Base-by-base conservation (phyloP, 2,888 invertebrate genomes). In the Andrena flavipes region DNA sequence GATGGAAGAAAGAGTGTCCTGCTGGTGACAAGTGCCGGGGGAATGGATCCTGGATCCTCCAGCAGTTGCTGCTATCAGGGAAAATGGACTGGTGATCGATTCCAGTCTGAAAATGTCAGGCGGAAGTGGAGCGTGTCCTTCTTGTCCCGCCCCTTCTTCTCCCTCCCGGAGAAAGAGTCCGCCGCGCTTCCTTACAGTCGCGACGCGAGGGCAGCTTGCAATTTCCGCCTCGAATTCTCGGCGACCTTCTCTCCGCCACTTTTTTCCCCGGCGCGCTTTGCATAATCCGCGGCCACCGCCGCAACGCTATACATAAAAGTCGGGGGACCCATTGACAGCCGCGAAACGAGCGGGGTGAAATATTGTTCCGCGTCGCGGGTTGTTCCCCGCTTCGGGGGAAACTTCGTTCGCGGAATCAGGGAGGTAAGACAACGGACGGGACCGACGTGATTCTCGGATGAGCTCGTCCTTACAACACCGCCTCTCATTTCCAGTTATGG, bases 231-330 rank as follows among this genome's bases (percentile, higher is more conserved):
- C 54, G 59, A 70, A 73, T 82, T 80, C 62, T 54, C 35, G 23
- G 62, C 59, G 56, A 51, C 62, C 2, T 33, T 71, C 42, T 26
- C 35, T 2, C n/a, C 51, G 8, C 26, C 10, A 3, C 29, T 60
- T 64, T 69, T 74, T 63, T 71, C 13, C 29, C 30, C 69, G 16
- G 1, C 42, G 65, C 70, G 81, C 70, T 83, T 74, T 81, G 65
- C 83, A 77, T 81, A 83, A 83, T 83, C 77, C 81, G 77, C 73
- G 60, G 72, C 75, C 68, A 54, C 33, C 62, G 8, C 48, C 54
- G 16, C 29, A 20, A 60, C 10, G 51, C 51, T 65, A 35, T 10
- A 35, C 59, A 73, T 76, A 64, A 76, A 76, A 80, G 42, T 73
- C 80, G 20, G 5, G 5, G 54, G 51, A 7, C 56, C 35, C 82